Evolutionary conservation across 2,888 invertebrate species (phyloP), one percentile per base, ranked within the genome.

Genomic region (Diaphora mendica): DNA sequence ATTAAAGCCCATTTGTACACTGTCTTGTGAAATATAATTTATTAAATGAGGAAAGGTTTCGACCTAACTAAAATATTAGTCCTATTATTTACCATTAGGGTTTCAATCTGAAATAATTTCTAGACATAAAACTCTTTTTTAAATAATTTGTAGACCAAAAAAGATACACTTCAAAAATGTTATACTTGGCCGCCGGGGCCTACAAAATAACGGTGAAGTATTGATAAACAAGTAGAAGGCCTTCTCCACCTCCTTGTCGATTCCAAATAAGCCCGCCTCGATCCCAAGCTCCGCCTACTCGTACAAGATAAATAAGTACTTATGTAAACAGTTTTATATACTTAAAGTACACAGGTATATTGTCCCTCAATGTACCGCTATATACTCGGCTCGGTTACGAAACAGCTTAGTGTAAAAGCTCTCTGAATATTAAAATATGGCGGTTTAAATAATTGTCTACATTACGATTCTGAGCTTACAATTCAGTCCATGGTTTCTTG

Each of bases 181-280:
- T 70, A 2, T n/a, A 62, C 20, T 30, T n/a, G 4, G 4, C 42
- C 62, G 33, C 30, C 4, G 30, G 9, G 13, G 9, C 62, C 70
- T 23, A 62, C 42, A 62, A 23, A 62, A 44, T 70, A 20, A 42
- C 15, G 62, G 9, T 44, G 59, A 79, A 74, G 73, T 90, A 91
- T 92, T 91, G 91, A 93, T 93, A 94, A 93, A 92, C 90, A 91
- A 91, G 89, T 85, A 85, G 84, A 86, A 88, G 88, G 88, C 89
- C 90, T 89, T 87, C 92, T 92, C 92, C 94, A 91, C 94, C 95
- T 95, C 93, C 94, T 93, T 93, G 93, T 94, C 93, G 92, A 94
- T 93, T 91, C 90, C 90, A 93, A 94, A 94, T 92, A 94, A 94
- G 92, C 94, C 95, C 95, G 95, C 95, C 95, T 95, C 92, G 88